phyloP scores from a whole-genome alignment of 2,113 vertebrate species.

The Columbina picui region DNA sequence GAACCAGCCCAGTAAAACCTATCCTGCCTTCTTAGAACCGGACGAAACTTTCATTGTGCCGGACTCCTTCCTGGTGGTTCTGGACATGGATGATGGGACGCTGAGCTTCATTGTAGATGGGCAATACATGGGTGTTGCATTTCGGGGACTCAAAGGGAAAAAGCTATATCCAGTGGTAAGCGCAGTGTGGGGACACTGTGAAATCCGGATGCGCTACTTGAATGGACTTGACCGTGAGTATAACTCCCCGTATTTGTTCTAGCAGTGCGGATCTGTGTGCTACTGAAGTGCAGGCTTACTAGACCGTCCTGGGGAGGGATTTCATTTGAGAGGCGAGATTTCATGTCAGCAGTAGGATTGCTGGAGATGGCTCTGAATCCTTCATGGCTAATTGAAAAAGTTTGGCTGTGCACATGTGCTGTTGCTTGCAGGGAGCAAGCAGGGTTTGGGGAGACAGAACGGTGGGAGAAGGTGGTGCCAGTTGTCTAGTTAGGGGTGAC shows the following conservation, averaged over 20 bases:
- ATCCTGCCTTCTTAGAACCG: slow-evolving; percentile 91
- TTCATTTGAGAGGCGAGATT: not conserved
- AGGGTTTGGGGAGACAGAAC: not conserved
- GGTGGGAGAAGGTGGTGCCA: not conserved
- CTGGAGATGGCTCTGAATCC: not conserved
- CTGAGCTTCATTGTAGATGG: slow-evolving; percentile 97
- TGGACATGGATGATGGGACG: slow-evolving; percentile 98
- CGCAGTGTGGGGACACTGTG: slow-evolving; percentile 99
- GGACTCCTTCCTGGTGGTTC: slow-evolving; percentile 93
- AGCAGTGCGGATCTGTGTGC: not conserved
- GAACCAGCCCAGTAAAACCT: slow-evolving; percentile 92
- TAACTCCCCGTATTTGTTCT: not conserved
- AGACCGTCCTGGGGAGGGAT: not conserved
- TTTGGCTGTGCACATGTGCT: fast-evolving
- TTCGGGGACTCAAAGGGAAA: slow-evolving; percentile 94
- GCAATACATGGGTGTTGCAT: slow-evolving; percentile 96
- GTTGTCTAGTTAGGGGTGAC: not conserved
- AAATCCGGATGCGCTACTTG: slow-evolving; percentile 97
- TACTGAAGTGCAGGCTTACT: no score
- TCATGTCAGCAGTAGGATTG: not conserved
- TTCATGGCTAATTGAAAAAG: fast-evolving
- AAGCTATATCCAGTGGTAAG: slow-evolving; percentile 97
- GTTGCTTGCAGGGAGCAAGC: not conserved
- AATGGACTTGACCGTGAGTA: slow-evolving; percentile 99
- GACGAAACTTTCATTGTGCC: slow-evolving; percentile 97